phyloP scores from a whole-genome alignment of 2,888 invertebrate species.

The Meteorus colon region DNA sequence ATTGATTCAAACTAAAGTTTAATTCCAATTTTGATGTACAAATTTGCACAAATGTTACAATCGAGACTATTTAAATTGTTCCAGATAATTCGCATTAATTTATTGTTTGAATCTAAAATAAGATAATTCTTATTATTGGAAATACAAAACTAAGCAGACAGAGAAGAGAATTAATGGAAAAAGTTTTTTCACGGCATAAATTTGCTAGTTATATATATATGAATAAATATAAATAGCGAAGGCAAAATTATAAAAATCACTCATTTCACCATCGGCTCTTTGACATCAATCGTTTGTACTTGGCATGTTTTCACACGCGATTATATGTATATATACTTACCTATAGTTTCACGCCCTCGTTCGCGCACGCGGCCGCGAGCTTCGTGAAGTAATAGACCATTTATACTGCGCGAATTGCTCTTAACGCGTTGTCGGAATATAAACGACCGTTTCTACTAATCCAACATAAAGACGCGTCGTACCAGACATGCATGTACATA shows the following conservation, averaged over 20 bases:
- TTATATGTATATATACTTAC: background rate
- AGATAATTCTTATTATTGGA: background rate
- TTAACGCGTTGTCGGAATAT: slow-evolving; percentile 33
- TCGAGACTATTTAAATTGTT: too few species aligned
- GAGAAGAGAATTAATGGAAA: background rate
- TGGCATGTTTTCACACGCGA: slow-evolving; percentile 18
- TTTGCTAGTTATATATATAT: background rate
- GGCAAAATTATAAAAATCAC: slow-evolving; percentile 18
- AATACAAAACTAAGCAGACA: background rate
- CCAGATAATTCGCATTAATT: too few species aligned
- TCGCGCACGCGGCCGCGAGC: slow-evolving; percentile 9
- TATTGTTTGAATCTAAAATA: too few species aligned
- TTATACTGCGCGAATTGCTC: slow-evolving; percentile 27
- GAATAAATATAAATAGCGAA: background rate
- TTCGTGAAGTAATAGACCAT: slow-evolving; percentile 26
- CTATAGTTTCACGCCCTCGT: slow-evolving; percentile 11
- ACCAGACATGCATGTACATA: background rate
- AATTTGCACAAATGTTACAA: too few species aligned
- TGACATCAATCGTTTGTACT: slow-evolving; percentile 20
- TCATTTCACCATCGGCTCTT: slow-evolving; percentile 13
- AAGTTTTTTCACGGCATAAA: slow-evolving; percentile 1
- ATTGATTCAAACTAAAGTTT: too few species aligned
- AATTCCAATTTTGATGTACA: too few species aligned
- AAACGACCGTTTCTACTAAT: slow-evolving; percentile 41
- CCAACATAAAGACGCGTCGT: slow-evolving; percentile 25